Evolutionary conservation across 2,113 vertebrate genomes (phyloP), one percentile per base, ranked within the genome.

Genomic region (Edolisoma coerulescens): DNA sequence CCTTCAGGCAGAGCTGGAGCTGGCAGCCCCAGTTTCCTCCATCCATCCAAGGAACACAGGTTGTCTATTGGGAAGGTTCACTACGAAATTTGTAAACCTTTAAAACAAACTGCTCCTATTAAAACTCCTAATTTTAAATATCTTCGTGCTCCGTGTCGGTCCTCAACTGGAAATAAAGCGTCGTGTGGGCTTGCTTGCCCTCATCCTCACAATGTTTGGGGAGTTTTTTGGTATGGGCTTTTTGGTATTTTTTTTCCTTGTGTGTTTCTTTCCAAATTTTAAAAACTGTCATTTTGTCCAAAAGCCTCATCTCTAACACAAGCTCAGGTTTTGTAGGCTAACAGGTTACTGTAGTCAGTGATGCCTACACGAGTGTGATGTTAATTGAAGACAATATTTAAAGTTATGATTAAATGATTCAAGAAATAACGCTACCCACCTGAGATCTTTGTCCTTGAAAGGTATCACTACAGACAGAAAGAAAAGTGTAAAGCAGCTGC

Each of bases 131-230:
- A 71, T 52, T 41, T 84, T 54, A 75, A 94, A 63, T 71, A 13
- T 13, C 14, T 89, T 39, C 2, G 2, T 54, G 49, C 15, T 81
- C n/a, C 10, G 2, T 9, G 17, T 63, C 35, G 11, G 13, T 59
- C 28, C 27, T 42, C 64, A 71, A 41, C 27, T 44, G 44, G 13
- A 54, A 59, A 16, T 54, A 71, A 50, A 84, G 19, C 30, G 35
- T 11, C 0, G 0, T 5, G 13, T 54, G 18, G 7, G 8, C 30
- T 70, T 47, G 26, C 11, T 71, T 82, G 23, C 11, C 27, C 39
- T 78, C 42, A 75, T 47, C 33, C 18, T 82, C 13, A 60, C 23
- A 28, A 41, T 3, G 6, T 54, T 41, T 82, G 7, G 18, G 16
- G 39, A 8, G 11, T 16, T 41, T 41, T 70, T 79, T 32, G n/a